Evolutionary conservation across 2,888 invertebrate species (phyloP), one percentile per base, ranked within the genome.

Genomic region (Chydorus sphaericus): DNA sequence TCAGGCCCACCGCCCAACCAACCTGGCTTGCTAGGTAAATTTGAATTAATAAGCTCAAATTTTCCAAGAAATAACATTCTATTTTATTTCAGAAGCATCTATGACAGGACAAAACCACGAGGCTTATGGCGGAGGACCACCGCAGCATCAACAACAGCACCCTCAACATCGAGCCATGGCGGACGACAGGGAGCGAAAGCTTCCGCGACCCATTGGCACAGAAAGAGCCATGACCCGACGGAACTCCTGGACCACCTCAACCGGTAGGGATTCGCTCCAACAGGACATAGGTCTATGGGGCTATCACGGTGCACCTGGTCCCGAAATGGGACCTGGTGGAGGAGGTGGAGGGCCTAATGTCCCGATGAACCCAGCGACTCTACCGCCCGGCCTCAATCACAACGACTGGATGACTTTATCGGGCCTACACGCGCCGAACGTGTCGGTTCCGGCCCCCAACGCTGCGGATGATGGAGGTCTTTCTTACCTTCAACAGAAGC

Each of bases 161-260:
- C 49, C 57, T 4, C 50, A 57, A 14, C 54, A 39, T 8, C 30
- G 44, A n/a, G 30, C 57, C 16, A 52, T 54, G 26, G 44, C 39
- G 14, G 57, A 57, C 28, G 57, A 57, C 20, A 18, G 48, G 16
- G 30, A 44, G 18, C 50, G 51, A 4, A 52, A 51, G 20, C 14
- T 54, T 18, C 65, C 65, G 6, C 74, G 83, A 4, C 87, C 88
- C 53, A 88, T 88, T 67, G 88, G 88, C 61, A 87, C 85, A 0
- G 88, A 87, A 71, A 77, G 88, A 14, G 48, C 44, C 18, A 31
- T 36, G 54, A 30, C 44, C n/a, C 39, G 54, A 11, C 54, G 54
- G 20, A 44, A 39, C 4, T 48, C 54, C 11, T 39, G 36, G 18
- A 30, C 48, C 26, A 29, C 39, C 28, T 29, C 54, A 14, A 30